These are phyloP conservation scores for Marronus borbonicus DNA, from an alignment of 2,888 invertebrate genomes.

Conservation along the genomic window DNA sequence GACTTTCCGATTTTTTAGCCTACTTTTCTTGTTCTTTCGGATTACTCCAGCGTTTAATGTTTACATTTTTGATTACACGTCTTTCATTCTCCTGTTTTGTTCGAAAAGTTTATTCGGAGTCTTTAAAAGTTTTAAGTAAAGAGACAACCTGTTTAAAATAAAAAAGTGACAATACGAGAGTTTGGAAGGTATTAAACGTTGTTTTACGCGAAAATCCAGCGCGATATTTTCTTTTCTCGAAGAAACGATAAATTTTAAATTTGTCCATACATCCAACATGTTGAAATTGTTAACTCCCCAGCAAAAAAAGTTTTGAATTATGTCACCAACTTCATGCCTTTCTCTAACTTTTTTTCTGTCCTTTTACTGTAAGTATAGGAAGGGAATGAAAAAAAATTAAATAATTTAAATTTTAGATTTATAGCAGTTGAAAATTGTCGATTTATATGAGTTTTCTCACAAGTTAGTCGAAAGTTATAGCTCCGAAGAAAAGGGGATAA, in stretches of 20 bases:
- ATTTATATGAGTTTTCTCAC: slow-evolving; percentile 31
- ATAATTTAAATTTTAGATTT: slow-evolving; percentile 42
- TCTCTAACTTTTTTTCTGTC: slow-evolving; percentile 10
- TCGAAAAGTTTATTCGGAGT: background rate
- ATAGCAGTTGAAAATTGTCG: slow-evolving; percentile 31
- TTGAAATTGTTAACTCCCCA: background rate
- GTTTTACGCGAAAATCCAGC: too few species aligned
- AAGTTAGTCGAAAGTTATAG: slow-evolving; percentile 17
- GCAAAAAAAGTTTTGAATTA: slow-evolving; percentile 32
- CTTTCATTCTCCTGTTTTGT: background rate
- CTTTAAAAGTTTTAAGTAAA: slow-evolving; percentile 10
- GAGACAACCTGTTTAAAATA: background rate
- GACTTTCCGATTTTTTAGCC: slow-evolving; percentile 27
- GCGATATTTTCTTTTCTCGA: too few species aligned
- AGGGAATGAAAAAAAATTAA: slow-evolving; percentile 19
- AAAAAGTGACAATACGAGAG: background rate
- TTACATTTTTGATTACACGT: slow-evolving; percentile 24
- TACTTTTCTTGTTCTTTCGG: slow-evolving; percentile 11
- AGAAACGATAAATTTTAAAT: too few species aligned
- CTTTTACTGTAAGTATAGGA: background rate
- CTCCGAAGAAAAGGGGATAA: background rate
- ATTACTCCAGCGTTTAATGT: slow-evolving; percentile 20
- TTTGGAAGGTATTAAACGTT: too few species aligned
- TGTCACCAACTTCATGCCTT: slow-evolving; percentile 14
- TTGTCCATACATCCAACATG: slow-evolving; percentile 1